Conservation (phyloP, 1,140 invertebrate genomes). For the Achroia grisella region DNA sequence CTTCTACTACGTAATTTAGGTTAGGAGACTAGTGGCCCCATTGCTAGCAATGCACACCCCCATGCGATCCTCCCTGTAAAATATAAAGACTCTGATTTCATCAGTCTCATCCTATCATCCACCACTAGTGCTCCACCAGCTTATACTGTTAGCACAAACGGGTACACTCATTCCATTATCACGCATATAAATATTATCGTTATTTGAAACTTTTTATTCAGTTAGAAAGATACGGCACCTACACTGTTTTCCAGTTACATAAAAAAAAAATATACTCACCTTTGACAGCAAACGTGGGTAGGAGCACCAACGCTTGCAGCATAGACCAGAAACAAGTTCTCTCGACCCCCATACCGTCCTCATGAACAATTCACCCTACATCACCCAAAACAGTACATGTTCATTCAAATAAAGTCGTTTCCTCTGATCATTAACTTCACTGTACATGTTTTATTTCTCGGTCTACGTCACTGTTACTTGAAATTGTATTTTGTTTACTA, state of each 20-base stretch:
- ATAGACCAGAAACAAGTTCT: conserved; percentile 56
- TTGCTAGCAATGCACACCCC: no score
- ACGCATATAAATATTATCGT: neutral
- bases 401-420: conserved; percentile 11
- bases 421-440: conserved; percentile 10
- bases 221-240: neutral
- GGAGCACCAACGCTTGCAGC: conserved; percentile 55
- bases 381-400: conserved; percentile 52
- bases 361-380: conserved; percentile 34
- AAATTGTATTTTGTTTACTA: no score
- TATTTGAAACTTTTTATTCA: neutral
- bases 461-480: no score
- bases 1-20: no score
- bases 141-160: no score
- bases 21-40: no score
- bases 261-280: conserved; percentile 24
- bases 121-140: no score
- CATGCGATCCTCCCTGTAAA: no score
- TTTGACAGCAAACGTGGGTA: conserved; percentile 62
- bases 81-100: no score
- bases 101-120: no score
- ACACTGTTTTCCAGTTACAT: no score
- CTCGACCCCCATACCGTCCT: conserved; percentile 54
- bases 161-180: no score
- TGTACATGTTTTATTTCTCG: neutral